Conservation (phyloP, 2,888 invertebrate species). For the Coleophora flavipennella region DNA sequence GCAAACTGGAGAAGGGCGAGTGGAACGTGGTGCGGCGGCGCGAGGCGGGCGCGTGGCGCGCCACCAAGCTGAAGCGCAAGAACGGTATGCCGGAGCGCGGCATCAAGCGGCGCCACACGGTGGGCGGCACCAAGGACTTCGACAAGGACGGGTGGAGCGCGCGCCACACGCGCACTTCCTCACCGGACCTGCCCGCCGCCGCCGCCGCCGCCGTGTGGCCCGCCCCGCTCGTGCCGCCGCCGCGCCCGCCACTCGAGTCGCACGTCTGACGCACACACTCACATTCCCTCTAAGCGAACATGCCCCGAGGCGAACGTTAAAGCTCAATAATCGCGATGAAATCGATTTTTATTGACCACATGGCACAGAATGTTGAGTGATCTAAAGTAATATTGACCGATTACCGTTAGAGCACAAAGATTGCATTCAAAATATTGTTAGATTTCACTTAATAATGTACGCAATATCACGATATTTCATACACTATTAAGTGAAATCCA, state of each 20-base stretch:
- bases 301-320: background rate
- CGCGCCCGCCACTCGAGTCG: slow-evolving; percentile 47
- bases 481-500: background rate
- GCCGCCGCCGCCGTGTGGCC: slow-evolving; percentile 35
- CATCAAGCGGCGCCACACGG: slow-evolving; percentile 91
- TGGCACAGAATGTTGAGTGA: no score
- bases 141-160: slow-evolving; percentile 75
- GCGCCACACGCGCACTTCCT: slow-evolving; percentile 72
- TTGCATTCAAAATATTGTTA: no score
- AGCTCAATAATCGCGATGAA: no score
- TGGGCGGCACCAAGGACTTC: slow-evolving; percentile 93
- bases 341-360: no score
- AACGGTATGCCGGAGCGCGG: slow-evolving; percentile 86
- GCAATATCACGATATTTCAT: no score
- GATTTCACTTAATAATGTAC: no score
- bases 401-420: no score
- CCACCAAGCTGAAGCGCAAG: slow-evolving; percentile 80
- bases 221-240: slow-evolving; percentile 40
- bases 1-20: slow-evolving; percentile 81
- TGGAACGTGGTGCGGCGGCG: slow-evolving; percentile 78
- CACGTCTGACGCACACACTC: slow-evolving; percentile 30
- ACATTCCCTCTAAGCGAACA: slow-evolving; percentile 30
- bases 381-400: no score
- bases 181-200: slow-evolving; percentile 66
- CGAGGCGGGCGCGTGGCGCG: slow-evolving; percentile 68